These are phyloP conservation scores for Fringilla coelebs DNA, from an alignment of 2,797 vertebrate species.

Conservation along the genomic window DNA sequence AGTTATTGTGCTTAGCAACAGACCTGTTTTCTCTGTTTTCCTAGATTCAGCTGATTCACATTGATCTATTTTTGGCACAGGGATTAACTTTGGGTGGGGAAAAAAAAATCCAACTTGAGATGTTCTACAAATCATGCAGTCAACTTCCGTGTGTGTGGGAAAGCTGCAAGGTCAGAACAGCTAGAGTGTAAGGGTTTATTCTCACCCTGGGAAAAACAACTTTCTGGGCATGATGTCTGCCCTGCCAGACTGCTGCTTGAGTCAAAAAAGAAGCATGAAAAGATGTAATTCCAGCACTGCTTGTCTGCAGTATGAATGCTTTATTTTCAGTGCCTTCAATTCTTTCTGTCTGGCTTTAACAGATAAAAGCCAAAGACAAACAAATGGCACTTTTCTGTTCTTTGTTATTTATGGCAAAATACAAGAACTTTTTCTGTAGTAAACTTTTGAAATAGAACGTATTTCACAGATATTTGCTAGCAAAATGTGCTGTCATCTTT, in stretches of 20 bases:
- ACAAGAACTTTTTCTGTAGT: background rate
- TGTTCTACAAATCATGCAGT: background rate
- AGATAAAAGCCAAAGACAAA: background rate
- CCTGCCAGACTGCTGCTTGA: background rate
- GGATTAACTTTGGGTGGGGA: background rate
- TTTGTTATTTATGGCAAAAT: background rate
- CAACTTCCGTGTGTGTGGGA: background rate
- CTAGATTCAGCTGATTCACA: background rate
- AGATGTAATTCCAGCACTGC: background rate
- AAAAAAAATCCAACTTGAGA: background rate
- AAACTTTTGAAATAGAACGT: background rate
- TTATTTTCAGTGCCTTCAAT: background rate
- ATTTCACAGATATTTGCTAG: background rate
- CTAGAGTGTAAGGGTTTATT: background rate
- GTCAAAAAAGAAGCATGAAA: background rate
- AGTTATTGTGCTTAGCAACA: background rate
- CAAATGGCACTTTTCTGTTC: background rate
- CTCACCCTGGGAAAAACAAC: conserved; percentile 30
- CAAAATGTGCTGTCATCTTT: background rate
- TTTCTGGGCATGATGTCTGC: background rate
- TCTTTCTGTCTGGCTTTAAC: background rate
- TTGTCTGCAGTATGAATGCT: background rate
- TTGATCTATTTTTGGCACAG: background rate
- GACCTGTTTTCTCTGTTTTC: background rate
- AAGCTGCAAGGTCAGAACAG: conserved; percentile 13